Evolutionary conservation across 2,888 invertebrate genomes (phyloP).

Genomic region (Spilosoma lubricipeda): DNA sequence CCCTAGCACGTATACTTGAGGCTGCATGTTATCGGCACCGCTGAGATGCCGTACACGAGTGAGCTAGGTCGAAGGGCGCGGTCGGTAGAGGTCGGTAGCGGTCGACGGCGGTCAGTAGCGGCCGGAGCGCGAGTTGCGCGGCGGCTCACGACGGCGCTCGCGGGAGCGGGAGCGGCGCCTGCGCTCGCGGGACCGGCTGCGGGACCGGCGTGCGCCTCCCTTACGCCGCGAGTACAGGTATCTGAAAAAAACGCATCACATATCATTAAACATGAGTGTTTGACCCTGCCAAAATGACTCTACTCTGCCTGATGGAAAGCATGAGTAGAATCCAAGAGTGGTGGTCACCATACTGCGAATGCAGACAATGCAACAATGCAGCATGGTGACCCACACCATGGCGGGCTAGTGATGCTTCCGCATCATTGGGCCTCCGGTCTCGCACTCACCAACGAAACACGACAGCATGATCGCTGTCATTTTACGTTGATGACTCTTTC

Average conservation of each 20-base stretch:
- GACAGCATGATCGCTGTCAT: no score
- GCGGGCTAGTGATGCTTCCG: no score
- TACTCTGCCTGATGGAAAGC: no score
- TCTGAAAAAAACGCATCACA: slow-evolving; percentile 62
- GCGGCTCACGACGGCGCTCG: slow-evolving; percentile 82
- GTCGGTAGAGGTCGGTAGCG: neutral
- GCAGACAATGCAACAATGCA: no score
- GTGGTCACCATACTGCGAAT: no score
- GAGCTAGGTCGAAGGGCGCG: slow-evolving; percentile 7
- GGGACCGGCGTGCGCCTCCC: slow-evolving; percentile 79
- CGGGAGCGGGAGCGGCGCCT: slow-evolving; percentile 88
- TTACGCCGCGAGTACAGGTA: slow-evolving; percentile 91
- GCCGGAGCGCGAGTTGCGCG: slow-evolving; percentile 85
- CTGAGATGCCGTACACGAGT: neutral
- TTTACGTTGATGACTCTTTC: no score
- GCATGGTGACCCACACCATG: no score
- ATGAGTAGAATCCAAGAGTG: no score
- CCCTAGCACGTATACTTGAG: neutral
- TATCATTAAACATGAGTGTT: no score
- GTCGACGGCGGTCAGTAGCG: slow-evolving; percentile 72
- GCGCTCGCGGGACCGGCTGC: slow-evolving; percentile 76
- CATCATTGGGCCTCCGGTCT: no score
- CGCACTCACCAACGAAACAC: no score
- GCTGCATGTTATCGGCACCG: neutral
- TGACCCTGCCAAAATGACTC: no score